Conservation (phyloP, 2,113 vertebrate species). For the Alosa alosa region DNA sequence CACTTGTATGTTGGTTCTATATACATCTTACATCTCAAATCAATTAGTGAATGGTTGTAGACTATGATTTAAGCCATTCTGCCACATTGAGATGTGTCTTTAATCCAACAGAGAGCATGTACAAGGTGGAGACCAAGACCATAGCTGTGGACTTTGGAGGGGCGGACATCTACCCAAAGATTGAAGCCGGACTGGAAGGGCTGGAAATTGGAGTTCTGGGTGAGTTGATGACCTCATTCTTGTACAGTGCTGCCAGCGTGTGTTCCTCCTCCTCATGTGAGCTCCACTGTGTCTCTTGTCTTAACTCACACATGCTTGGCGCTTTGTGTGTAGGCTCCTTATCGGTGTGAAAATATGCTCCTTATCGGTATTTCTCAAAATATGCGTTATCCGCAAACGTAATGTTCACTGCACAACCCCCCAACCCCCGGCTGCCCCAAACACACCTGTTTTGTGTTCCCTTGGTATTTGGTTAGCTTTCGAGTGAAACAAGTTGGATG, state of each 20-base stretch:
- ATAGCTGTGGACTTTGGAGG: conserved; percentile 85
- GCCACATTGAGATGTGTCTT: not conserved
- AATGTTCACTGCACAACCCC: not conserved
- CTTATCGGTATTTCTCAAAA: not conserved
- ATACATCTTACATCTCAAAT: not conserved
- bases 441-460: not conserved
- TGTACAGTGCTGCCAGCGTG: not conserved
- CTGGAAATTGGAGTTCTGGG: conserved; percentile 90
- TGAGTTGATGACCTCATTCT: conserved; percentile 58
- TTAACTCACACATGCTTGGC: not conserved
- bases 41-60: not conserved
- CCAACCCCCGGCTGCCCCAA: no score
- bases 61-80: not conserved
- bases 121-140: conserved; percentile 83
- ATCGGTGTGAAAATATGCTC: not conserved
- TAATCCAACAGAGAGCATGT: conserved; percentile 75
- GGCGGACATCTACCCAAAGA: conserved; percentile 79
- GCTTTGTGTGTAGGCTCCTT: not conserved
- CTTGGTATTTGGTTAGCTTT: not conserved
- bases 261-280: not conserved
- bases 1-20: not conserved
- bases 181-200: conserved; percentile 75
- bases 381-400: not conserved
- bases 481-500: not conserved
- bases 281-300: not conserved